Conservation (phyloP, 2,888 invertebrate genomes). For the Pedicia rivosa region DNA sequence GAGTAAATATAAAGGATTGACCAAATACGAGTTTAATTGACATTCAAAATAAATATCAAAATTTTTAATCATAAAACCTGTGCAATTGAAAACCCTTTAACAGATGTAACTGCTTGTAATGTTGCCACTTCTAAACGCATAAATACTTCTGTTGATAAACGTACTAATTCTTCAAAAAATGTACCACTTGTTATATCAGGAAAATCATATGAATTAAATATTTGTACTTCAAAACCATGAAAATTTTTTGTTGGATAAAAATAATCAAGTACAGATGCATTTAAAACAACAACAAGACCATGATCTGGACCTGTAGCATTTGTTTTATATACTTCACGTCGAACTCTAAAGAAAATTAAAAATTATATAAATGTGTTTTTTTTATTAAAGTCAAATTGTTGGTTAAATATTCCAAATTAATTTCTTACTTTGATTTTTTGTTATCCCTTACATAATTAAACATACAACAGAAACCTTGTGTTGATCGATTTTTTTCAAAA, state of each 20-base stretch:
- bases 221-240: conserved; percentile 32
- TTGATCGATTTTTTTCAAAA: conserved; percentile 33
- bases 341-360: no score
- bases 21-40: no score
- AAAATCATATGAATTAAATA: conserved; percentile 34
- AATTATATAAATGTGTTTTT: no score
- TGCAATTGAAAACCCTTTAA: not conserved
- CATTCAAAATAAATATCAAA: no score
- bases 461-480: conserved; percentile 40
- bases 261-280: conserved; percentile 37
- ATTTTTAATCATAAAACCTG: no score
- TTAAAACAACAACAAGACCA: conserved; percentile 34
- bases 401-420: no score
- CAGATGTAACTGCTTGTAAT: conserved; percentile 5
- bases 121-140: conserved; percentile 15
- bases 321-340: not conserved
- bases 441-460: conserved; percentile 30
- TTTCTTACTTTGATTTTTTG: not conserved
- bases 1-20: no score
- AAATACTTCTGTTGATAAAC: conserved; percentile 21
- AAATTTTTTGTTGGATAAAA: conserved; percentile 31
- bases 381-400: not conserved
- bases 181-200: conserved; percentile 32
- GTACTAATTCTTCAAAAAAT: conserved; percentile 26
- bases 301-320: conserved; percentile 21